These are phyloP conservation scores for Chouioia cunea DNA, from an alignment of 2,888 invertebrate species.

Conservation along the genomic window DNA sequence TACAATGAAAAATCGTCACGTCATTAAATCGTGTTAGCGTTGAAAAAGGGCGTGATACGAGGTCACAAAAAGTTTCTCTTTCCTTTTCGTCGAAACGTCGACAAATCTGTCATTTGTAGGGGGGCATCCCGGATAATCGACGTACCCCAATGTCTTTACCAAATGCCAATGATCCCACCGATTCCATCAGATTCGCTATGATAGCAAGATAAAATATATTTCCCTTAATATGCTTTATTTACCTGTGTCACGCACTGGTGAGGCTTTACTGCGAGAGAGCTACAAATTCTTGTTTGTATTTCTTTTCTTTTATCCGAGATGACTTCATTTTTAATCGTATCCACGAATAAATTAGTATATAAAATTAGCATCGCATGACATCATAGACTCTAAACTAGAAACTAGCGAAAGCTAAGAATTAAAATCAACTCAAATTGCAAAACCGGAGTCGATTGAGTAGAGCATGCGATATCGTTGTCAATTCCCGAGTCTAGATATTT, in stretches of 20 bases:
- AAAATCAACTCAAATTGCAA: not conserved
- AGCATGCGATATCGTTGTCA: constrained; percentile 9
- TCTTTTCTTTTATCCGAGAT: not conserved
- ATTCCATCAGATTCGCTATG: constrained; percentile 33
- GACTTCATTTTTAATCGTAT: constrained; percentile 21
- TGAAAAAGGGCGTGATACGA: not conserved
- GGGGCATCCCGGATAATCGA: constrained; percentile 39
- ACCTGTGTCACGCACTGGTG: constrained; percentile 9
- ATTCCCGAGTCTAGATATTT: not conserved
- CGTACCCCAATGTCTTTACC: constrained; percentile 44
- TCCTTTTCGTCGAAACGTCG: constrained; percentile 3
- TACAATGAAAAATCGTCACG: constrained; percentile 1
- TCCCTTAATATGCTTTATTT: constrained; percentile 33
- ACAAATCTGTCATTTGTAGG: constrained; percentile 21
- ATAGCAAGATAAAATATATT: constrained; percentile 30
- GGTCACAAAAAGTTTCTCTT: constrained; percentile 21
- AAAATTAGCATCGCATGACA: constrained; percentile 16
- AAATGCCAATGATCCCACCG: constrained; percentile 46
- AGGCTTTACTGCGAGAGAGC: constrained; percentile 4
- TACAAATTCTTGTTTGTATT: not conserved
- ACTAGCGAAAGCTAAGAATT: constrained; percentile 8
- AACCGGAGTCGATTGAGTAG: not conserved
- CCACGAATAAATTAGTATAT: constrained; percentile 1
- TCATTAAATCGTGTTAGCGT: constrained; percentile 7
- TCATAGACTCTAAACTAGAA: not conserved